Evolutionary conservation across 1,140 invertebrate species (phyloP).

Genomic region (Hyposmocoma kahamanoa): DNA sequence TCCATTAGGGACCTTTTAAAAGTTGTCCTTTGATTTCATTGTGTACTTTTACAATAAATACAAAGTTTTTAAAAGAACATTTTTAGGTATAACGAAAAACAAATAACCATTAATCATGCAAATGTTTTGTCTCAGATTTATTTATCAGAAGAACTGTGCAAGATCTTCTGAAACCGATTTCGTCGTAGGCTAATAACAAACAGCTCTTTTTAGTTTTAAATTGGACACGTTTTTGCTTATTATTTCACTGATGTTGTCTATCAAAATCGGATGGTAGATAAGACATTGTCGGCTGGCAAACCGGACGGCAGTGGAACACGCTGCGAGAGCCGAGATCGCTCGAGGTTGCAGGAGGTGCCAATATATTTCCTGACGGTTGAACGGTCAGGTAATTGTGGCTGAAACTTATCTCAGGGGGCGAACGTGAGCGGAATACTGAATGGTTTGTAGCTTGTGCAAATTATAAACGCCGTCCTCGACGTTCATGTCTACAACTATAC

Average conservation of each 20-base stretch:
- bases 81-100: slow-evolving; percentile 40
- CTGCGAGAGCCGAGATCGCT: slow-evolving; percentile 14
- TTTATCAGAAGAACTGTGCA: slow-evolving; percentile 13
- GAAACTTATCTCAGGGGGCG: slow-evolving; percentile 66
- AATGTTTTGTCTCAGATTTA: slow-evolving; percentile 33
- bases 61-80: slow-evolving; percentile 48
- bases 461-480: slow-evolving; percentile 44
- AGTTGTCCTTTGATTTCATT: slow-evolving; percentile 67
- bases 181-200: too few species aligned
- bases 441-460: slow-evolving; percentile 47
- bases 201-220: slow-evolving; percentile 17
- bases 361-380: slow-evolving; percentile 71
- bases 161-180: neutral
- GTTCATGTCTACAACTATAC: slow-evolving; percentile 9
- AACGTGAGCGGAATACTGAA: slow-evolving; percentile 63
- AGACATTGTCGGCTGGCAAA: slow-evolving; percentile 29
- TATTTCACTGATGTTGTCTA: slow-evolving; percentile 18
- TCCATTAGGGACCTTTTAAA: slow-evolving; percentile 69
- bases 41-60: slow-evolving; percentile 58
- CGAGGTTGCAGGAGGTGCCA: slow-evolving; percentile 55
- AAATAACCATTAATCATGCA: slow-evolving; percentile 50
- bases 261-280: slow-evolving; percentile 52
- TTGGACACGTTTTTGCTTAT: slow-evolving; percentile 7
- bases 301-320: slow-evolving; percentile 12
- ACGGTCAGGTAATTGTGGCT: slow-evolving; percentile 70